phyloP scores from a whole-genome alignment of 1,140 invertebrate species.

The Drosophila sechellia region DNA sequence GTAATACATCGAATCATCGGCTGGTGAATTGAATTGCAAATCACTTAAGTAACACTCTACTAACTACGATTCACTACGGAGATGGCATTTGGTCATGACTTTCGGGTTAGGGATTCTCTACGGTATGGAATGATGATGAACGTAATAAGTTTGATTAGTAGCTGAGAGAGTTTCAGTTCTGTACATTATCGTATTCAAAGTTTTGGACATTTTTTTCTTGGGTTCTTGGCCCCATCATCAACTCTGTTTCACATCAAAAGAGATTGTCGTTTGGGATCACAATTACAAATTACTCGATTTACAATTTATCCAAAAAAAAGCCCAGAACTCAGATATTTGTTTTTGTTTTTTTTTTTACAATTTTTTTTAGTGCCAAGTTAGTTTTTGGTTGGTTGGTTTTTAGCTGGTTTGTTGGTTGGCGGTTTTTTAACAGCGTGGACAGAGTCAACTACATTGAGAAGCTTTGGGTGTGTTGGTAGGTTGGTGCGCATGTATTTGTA shows the following conservation, averaged over 20 bases:
- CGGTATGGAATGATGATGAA: conserved; percentile 51
- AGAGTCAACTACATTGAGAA: conserved; percentile 73
- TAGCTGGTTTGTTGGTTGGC: conserved; percentile 28
- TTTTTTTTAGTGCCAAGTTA: conserved; percentile 66
- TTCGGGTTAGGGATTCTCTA: conserved; percentile 15
- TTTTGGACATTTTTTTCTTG: conserved; percentile 83
- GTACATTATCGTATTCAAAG: conserved; percentile 84
- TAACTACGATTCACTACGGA: conserved; percentile 5
- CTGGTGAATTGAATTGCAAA: not conserved
- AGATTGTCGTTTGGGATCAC: conserved; percentile 17
- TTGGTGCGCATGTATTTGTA: conserved; percentile 25
- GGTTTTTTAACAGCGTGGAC: conserved; percentile 69
- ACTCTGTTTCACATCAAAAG: conserved; percentile 39
- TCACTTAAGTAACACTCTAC: conserved; percentile 2
- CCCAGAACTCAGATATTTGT: conserved; percentile 84
- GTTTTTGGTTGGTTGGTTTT: conserved; percentile 37
- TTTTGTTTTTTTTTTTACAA: conserved; percentile 54
- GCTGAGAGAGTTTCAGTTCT: conserved; percentile 42
- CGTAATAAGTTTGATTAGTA: conserved; percentile 49
- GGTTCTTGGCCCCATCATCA: conserved; percentile 9
- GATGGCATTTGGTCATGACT: conserved; percentile 1
- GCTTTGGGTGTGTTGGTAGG: conserved; percentile 55
- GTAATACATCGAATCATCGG: conserved; percentile 27
- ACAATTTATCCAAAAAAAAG: conserved; percentile 70
- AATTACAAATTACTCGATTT: conserved; percentile 38